These are phyloP conservation scores for Sarcophaga rosellei DNA, from an alignment of 2,888 invertebrate species.

Conservation along the genomic window DNA sequence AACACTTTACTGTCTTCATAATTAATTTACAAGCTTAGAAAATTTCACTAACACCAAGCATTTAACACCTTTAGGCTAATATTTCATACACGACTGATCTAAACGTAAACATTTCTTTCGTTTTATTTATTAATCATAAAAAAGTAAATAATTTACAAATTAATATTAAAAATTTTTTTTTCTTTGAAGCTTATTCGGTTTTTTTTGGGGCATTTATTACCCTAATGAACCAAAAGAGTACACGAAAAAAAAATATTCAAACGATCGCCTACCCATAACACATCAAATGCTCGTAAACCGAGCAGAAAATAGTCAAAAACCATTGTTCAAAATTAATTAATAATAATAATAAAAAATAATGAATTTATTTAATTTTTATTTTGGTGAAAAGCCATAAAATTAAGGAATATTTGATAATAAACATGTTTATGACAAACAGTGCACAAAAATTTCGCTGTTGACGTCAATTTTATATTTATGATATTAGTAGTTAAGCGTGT, in stretches of 20 bases:
- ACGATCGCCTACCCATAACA: constrained; percentile 8
- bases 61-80: constrained; percentile 29
- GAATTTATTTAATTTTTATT: not conserved
- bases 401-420: constrained; percentile 14
- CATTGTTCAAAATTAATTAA: constrained; percentile 12
- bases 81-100: not conserved
- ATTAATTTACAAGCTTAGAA: constrained; percentile 3
- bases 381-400: constrained; percentile 29
- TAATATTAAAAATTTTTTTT: not conserved
- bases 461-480: not conserved
- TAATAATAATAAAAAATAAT: not conserved
- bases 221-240: not conserved
- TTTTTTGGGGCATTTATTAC: not conserved
- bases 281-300: constrained; percentile 15
- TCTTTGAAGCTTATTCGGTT: not conserved
- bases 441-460: not conserved
- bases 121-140: not conserved
- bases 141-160: not conserved
- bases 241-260: not conserved
- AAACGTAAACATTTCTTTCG: not conserved
- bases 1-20: not conserved
- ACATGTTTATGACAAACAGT: not conserved
- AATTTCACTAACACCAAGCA: not conserved
- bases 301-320: constrained; percentile 5
- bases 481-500: not conserved